Conservation (phyloP, 2,888 invertebrate species). For the Caenorhabditis uteleia region DNA sequence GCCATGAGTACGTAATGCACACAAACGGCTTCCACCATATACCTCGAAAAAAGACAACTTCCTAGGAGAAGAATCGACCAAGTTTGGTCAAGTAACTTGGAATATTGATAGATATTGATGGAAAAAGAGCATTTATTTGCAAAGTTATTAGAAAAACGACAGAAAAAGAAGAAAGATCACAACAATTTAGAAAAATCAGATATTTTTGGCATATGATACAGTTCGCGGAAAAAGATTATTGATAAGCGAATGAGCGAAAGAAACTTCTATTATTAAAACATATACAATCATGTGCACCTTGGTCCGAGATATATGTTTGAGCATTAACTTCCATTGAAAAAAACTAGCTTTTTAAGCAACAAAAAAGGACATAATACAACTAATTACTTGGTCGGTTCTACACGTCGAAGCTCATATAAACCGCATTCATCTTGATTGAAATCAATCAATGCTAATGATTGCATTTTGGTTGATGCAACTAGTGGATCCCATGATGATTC, state of each 20-base stretch:
- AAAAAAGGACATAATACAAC: neutral
- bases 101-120: neutral
- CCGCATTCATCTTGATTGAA: conserved; percentile 49
- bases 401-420: conserved; percentile 35
- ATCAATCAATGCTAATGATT: conserved; percentile 40
- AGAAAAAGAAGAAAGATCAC: conserved; percentile 10
- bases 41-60: conserved; percentile 4
- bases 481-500: conserved; percentile 60
- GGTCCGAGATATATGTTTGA: conserved; percentile 9
- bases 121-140: too few relatives aligned
- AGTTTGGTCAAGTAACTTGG: neutral
- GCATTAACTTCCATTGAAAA: conserved; percentile 25
- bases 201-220: too few relatives aligned
- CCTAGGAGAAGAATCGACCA: neutral
- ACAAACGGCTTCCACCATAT: conserved; percentile 28
- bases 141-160: neutral
- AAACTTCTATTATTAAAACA: neutral
- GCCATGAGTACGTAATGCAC: conserved; percentile 36
- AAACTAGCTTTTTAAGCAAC: conserved; percentile 13
- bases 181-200: too few relatives aligned
- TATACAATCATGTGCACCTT: neutral
- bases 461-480: conserved; percentile 46
- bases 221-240: too few relatives aligned
- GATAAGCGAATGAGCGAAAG: conserved; percentile 8
- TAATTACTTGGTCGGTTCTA: conserved; percentile 23